Conservation (phyloP, 2,797 vertebrate genomes). For the Galaxias olidus region DNA sequence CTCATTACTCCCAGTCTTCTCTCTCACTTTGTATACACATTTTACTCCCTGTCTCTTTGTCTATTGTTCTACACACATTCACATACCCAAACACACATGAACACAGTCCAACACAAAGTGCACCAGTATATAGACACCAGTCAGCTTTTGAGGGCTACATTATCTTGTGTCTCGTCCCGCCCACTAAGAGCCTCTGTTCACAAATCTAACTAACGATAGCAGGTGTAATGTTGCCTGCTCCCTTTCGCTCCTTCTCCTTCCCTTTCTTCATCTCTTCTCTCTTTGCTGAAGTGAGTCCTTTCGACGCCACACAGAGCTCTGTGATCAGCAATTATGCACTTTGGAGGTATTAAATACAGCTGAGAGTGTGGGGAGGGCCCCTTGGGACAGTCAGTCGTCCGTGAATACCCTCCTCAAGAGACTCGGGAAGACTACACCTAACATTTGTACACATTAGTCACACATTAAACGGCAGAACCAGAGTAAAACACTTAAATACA, state of each 20-base stretch:
- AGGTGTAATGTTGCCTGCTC: slow-evolving; percentile 52
- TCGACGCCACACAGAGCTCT: slow-evolving; percentile 70
- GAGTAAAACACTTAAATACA: slow-evolving; percentile 63
- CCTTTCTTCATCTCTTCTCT: slow-evolving; percentile 42
- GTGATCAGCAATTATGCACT: slow-evolving; percentile 81
- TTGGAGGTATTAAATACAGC: slow-evolving; percentile 71
- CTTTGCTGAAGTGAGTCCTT: slow-evolving; percentile 64
- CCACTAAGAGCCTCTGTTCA: slow-evolving; percentile 49
- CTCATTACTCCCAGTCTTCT: too few species aligned
- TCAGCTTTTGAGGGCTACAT: slow-evolving; percentile 51
- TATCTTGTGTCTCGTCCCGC: slow-evolving; percentile 45
- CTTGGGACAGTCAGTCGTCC: slow-evolving; percentile 65
- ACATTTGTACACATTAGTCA: slow-evolving; percentile 75
- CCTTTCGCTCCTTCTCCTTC: slow-evolving; percentile 59
- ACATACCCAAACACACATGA: too few species aligned
- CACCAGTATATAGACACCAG: slow-evolving; percentile 56
- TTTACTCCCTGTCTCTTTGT: too few species aligned
- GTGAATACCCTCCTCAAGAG: slow-evolving; percentile 68
- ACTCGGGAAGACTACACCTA: slow-evolving; percentile 63
- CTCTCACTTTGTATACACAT: too few species aligned
- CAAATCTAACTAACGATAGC: slow-evolving; percentile 69
- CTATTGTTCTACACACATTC: too few species aligned
- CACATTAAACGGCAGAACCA: slow-evolving; percentile 61
- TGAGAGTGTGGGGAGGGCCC: slow-evolving; percentile 51
- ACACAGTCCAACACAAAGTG: too few species aligned